These are phyloP conservation scores for Cephus rjabovi DNA, from an alignment of 2,888 invertebrate genomes.

Conservation along the genomic window DNA sequence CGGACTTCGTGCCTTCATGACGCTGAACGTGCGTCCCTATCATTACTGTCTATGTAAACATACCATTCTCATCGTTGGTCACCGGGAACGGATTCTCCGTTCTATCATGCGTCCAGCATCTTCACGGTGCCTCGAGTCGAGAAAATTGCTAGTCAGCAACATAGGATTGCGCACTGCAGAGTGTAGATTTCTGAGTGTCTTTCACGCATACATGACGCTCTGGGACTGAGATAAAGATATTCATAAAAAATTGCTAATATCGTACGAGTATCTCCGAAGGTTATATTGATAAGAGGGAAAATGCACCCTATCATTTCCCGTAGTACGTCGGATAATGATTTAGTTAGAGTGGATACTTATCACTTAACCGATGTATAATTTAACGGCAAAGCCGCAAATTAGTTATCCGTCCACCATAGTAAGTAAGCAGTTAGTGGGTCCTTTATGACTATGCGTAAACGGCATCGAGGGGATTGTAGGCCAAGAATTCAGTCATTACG, in stretches of 20 bases:
- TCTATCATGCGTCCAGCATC: neutral
- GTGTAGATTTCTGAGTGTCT: neutral
- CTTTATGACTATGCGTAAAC: neutral
- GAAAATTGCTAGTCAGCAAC: neutral
- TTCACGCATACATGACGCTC: neutral
- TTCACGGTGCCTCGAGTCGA: neutral
- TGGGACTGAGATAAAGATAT: neutral
- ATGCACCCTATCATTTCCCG: neutral
- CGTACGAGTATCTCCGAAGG: neutral
- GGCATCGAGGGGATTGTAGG: slow-evolving; percentile 14
- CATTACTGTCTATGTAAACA: slow-evolving; percentile 40
- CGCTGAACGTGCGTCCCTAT: slow-evolving; percentile 28
- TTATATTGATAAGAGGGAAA: neutral
- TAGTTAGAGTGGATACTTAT: neutral
- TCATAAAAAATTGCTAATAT: neutral
- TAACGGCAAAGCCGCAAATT: neutral
- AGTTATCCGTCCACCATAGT: neutral
- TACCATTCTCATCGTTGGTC: slow-evolving; percentile 24
- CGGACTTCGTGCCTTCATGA: slow-evolving; percentile 29
- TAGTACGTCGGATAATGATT: neutral
- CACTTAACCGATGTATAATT: neutral
- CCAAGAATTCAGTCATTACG: slow-evolving; percentile 33
- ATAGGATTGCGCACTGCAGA: neutral
- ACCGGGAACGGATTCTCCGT: neutral
- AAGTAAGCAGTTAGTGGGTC: neutral